phyloP scores from a whole-genome alignment of 2,113 vertebrate species.

The Gallinago jamesoni region DNA sequence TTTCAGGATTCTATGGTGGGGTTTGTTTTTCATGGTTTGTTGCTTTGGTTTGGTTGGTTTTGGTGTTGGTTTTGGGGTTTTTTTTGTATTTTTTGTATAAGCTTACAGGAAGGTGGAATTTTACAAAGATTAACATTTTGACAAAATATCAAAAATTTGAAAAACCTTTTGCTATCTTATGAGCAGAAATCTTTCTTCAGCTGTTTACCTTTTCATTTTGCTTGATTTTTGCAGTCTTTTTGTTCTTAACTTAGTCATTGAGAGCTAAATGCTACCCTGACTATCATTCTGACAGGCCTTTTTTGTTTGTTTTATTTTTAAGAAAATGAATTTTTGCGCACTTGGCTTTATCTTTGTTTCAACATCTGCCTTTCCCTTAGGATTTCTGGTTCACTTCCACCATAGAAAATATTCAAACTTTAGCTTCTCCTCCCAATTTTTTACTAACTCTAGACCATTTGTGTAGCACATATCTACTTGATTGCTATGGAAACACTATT shows the following conservation, averaged over 20 bases:
- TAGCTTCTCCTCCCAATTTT: neutral
- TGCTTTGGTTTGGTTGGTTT: too few species aligned
- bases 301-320: slow-evolving; percentile 1
- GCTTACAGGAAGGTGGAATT: neutral
- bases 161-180: neutral
- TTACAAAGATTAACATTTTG: neutral
- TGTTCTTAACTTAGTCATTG: slow-evolving; percentile 22
- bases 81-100: neutral
- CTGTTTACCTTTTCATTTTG: slow-evolving; percentile 21
- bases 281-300: slow-evolving; percentile 48
- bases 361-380: neutral
- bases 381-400: slow-evolving; percentile 3
- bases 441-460: neutral
- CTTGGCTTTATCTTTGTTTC: slow-evolving; percentile 28
- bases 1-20: neutral
- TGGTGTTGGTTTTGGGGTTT: neutral
- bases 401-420: neutral
- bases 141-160: neutral
- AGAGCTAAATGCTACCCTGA: slow-evolving; percentile 38
- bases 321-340: neutral
- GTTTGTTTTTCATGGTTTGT: neutral
- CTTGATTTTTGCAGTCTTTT: neutral
- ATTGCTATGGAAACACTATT: neutral
- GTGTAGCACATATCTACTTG: neutral
- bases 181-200: neutral